A percentile compares a stretch with the other conserved stretches of the same genome.
Conservation (phyloP, 2,113 vertebrate species). For the Labeo catla region DNA sequence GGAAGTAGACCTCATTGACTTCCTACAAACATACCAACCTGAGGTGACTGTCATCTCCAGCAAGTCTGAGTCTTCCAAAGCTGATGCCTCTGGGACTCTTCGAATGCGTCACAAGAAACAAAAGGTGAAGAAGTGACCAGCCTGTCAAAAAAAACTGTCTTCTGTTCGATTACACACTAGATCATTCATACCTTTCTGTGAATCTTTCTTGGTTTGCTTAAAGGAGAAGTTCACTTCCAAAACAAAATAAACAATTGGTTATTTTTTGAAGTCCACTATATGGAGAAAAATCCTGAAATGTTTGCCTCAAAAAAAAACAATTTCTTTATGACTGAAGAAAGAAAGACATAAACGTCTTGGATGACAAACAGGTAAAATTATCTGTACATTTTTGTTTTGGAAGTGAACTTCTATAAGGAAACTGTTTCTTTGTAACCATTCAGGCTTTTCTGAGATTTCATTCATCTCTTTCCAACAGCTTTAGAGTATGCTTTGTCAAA, state of each 20-base stretch:
- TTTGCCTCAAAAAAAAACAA: too few species aligned
- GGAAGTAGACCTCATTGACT: constrained; percentile 58
- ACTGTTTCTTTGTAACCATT: not conserved
- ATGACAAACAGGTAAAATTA: too few species aligned
- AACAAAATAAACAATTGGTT: too few species aligned
- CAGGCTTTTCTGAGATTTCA: not conserved
- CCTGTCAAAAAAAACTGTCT: not conserved
- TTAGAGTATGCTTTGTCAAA: not conserved
- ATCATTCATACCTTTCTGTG: not conserved
- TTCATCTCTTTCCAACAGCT: not conserved
- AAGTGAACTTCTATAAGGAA: too few species aligned
- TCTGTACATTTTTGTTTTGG: too few species aligned
- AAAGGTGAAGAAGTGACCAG: constrained; percentile 39
- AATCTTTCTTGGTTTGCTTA: not conserved
- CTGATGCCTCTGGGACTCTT: constrained; percentile 54
- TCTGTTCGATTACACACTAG: not conserved
- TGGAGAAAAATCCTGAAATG: too few species aligned
- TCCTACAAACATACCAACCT: constrained; percentile 45
- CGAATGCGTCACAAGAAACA: constrained; percentile 73
- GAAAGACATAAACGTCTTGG: too few species aligned
- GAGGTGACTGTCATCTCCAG: constrained; percentile 14
- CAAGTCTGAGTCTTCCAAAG: not conserved
- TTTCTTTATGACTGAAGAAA: too few species aligned
- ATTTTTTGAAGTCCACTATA: too few species aligned
- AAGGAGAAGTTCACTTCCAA: too few species aligned